phyloP scores from a whole-genome alignment of 2,797 vertebrate species.

The Coluber constrictor region DNA sequence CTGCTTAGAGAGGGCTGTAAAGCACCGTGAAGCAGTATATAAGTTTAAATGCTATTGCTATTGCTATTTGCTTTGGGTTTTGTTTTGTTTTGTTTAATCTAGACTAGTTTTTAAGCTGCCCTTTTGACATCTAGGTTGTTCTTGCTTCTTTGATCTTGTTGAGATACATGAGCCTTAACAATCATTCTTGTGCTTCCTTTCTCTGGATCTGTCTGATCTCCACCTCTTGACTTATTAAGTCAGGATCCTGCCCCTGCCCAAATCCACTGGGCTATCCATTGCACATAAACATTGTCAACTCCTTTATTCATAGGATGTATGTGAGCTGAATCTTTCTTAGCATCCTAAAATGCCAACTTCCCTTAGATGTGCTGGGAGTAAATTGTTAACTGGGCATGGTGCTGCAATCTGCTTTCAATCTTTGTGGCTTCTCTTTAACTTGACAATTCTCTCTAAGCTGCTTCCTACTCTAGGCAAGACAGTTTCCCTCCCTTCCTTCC shows the following conservation, averaged over 20 bases:
- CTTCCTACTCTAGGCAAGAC: background rate
- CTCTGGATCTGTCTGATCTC: background rate
- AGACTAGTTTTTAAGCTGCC: background rate
- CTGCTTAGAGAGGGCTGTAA: too few relatives aligned
- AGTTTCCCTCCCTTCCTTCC: background rate
- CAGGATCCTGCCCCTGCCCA: background rate
- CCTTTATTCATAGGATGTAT: background rate
- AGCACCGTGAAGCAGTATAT: too few relatives aligned
- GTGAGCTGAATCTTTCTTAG: background rate
- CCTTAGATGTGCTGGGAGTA: background rate
- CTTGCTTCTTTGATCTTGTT: background rate
- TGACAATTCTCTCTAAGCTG: background rate
- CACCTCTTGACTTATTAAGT: background rate
- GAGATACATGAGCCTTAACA: background rate
- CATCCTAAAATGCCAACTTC: background rate
- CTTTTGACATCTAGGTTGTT: background rate
- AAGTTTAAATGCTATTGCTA: too few relatives aligned
- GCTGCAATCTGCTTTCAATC: background rate
- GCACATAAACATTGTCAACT: background rate
- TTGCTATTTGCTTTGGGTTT: too few relatives aligned
- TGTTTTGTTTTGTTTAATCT: background rate
- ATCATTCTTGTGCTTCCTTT: background rate
- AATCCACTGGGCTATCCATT: background rate
- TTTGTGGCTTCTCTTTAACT: background rate
- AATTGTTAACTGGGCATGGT: background rate